Conservation (phyloP, 2,888 invertebrate species). For the Resseliella maxima region DNA sequence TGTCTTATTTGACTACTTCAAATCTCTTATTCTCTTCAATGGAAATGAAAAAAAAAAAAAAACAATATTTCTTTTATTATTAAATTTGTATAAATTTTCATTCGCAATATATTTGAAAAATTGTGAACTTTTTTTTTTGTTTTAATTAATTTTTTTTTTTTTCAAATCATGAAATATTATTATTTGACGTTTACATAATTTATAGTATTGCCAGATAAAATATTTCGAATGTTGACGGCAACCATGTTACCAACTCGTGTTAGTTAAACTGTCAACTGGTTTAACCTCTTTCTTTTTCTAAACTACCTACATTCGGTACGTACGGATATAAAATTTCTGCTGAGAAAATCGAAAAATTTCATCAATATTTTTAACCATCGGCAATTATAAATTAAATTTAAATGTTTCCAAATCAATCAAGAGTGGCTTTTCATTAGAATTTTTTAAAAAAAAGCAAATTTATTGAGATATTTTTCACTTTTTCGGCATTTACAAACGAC, state of each 20-base stretch:
- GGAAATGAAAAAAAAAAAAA: too few relatives aligned
- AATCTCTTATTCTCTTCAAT: too few relatives aligned
- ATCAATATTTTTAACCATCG: constrained; percentile 16
- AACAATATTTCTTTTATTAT: too few relatives aligned
- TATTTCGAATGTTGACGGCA: not conserved
- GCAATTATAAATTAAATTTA: not conserved
- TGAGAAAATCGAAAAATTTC: constrained; percentile 51
- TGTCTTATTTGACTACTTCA: too few relatives aligned
- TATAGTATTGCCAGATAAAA: not conserved
- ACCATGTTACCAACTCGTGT: constrained; percentile 53
- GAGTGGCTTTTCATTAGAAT: not conserved
- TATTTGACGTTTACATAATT: not conserved
- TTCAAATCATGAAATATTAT: too few relatives aligned
- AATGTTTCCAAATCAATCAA: not conserved
- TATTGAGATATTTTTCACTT: not conserved
- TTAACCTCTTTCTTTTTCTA: constrained; percentile 54
- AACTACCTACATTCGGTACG: constrained; percentile 55
- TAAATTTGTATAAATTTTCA: too few relatives aligned
- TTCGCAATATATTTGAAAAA: too few relatives aligned
- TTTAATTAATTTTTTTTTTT: too few relatives aligned
- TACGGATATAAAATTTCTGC: constrained; percentile 12
- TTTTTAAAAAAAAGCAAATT: not conserved
- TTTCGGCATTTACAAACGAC: not conserved
- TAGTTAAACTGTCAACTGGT: constrained; percentile 1
- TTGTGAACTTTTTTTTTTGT: too few relatives aligned